Base-by-base conservation (phyloP, 64 coral and sea anemone species). In the Pocillopora verrucosa region DNA sequence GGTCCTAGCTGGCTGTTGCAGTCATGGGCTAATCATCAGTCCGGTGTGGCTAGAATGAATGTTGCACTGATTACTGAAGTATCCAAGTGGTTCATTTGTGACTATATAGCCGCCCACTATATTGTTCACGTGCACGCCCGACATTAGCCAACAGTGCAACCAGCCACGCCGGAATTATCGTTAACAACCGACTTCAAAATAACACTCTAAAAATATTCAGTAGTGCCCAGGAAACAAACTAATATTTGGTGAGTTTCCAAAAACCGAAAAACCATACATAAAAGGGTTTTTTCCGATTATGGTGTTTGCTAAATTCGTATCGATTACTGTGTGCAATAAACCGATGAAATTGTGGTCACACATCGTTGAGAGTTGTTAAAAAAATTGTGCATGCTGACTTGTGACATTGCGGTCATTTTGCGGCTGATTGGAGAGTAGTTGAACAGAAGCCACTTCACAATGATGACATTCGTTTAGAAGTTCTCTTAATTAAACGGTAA, bases 91-190 rank as follows among this genome's bases (percentile, higher is more conserved):
- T 85, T 85, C 82, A 72, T 85, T 81, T 70, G 61, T 72, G 82
- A 72, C 30, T 85, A 72, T 85, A 85, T 85, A 85, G 38, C 82
- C 82, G 65, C 82, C 82, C 82, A 41, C 63, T 85, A 85, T 85
- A 85, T 85, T 85, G 82, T 85, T 85, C 61, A 68, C 64, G 65
- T 70, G 82, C 82, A 85, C 65, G 82, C 82, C 82, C 82, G 82
- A 85, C 82, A 85, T 85, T 72, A 20, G 65, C 38, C 26, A 37
- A 38, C 82, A 72, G 30, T 72, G 82, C 82, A 85, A 22, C 34
- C 82, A 56, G 82, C 82, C 82, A 85, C 82, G 82, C 64, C 36
- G 82, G 82, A 72, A 85, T 85, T 85, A 72, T 85, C 70, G 34
- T 10, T 13, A 41, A 57, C 51, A 37, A 57, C 36, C 72, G 36